phyloP scores from a whole-genome alignment of 2,888 invertebrate genomes.

The Agriopis aurantiaria region DNA sequence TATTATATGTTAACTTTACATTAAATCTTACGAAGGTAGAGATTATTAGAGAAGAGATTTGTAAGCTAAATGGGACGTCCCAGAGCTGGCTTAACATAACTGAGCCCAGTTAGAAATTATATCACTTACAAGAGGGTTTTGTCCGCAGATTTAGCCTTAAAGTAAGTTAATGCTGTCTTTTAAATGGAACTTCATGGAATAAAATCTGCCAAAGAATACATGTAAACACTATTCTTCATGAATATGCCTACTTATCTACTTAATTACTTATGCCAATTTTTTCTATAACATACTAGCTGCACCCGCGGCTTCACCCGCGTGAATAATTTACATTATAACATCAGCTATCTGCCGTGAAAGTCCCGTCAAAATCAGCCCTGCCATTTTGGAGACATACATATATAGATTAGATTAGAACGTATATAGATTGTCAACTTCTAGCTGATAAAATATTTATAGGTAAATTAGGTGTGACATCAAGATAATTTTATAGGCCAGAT shows the following conservation, averaged over 20 bases:
- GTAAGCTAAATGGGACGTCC: constrained; percentile 1
- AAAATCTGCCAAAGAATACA: neutral
- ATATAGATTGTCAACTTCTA: no score
- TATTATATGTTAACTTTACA: neutral
- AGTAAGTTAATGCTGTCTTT: constrained; percentile 25
- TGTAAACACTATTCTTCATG: neutral
- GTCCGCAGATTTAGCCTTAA: constrained; percentile 8
- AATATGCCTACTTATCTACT: no score
- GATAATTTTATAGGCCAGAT: no score
- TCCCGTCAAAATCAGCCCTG: no score
- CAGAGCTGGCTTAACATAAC: neutral
- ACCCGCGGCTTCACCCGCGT: no score
- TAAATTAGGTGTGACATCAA: no score
- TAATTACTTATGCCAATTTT: neutral
- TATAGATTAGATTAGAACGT: no score
- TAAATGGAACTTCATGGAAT: constrained; percentile 5
- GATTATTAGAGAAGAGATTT: neutral
- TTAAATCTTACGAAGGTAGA: neutral
- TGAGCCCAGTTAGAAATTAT: constrained; percentile 12
- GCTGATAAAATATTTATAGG: no score
- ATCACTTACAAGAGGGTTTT: constrained; percentile 27
- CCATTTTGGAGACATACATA: no score
- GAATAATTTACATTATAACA: no score
- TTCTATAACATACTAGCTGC: no score
- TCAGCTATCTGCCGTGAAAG: no score